Base-by-base conservation (phyloP, 1,140 invertebrate genomes). In the Cydia amplana region DNA sequence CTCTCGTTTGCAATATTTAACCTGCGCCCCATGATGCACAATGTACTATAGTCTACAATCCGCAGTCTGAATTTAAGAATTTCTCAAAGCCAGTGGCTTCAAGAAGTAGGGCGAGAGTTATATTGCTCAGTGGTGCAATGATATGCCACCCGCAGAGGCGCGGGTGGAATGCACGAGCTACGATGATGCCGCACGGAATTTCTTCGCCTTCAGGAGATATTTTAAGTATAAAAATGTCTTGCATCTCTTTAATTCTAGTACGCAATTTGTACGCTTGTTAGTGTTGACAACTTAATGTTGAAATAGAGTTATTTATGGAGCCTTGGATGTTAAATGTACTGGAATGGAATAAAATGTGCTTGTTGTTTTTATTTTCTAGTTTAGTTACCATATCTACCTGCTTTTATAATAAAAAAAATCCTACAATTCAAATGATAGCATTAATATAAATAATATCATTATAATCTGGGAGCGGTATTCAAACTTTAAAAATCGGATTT, bases 161-260 rank as follows among this genome's bases (percentile, higher is more conserved):
- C 74, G 81, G 80, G 75, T 65, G 79, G 82, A 81, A 84, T 84
- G 80, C 79, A 81, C 79, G 74, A 80, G 79, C 77, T 82, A 76
- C 78, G 74, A 76, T 76, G 80, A 80, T 79, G 78, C 70, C 77
- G 74, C 28, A n/a, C 25, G 80, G 80, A 77, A 83, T 80, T 78
- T 80, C 82, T 79, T 82, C 79, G 80, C 78, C 78, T 82, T 36
- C 9, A 14, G 40, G 65, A 79, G 65, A 82, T 83, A 80, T 82
- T 80, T 82, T 79, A 79, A 78, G 75, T 75, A 78, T 79, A 83
- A 80, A 83, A 80, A 82, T 80, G 75, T 78, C 79, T 51, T 28
- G 51, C 65, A 40, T 67, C n/a, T 74, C 18, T 55, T 60, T 74
- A 74, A 74, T 32, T 74, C 43, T 74, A 25, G 51, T 25, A 36